Conservation (phyloP, 2,797 vertebrate species). For the Synaphobranchus kaupii region DNA sequence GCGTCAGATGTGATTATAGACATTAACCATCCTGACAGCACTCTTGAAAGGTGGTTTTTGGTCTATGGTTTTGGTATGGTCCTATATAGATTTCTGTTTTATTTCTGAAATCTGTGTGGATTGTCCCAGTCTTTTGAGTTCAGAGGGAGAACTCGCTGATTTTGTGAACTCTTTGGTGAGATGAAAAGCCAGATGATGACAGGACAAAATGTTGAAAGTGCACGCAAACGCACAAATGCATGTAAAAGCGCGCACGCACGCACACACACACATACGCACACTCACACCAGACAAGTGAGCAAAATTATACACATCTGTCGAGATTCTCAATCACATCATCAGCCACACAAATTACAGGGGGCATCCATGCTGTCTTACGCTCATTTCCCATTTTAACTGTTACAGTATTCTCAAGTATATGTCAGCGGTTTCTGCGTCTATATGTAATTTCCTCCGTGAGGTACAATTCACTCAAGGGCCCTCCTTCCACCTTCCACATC, state of each 20-base stretch:
- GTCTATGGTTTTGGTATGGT: not conserved
- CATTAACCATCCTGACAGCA: not conserved
- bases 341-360: slow-evolving; percentile 67
- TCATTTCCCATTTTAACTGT: slow-evolving; percentile 53
- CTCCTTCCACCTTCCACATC: slow-evolving; percentile 29
- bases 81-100: not conserved
- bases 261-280: not conserved
- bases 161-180: not conserved
- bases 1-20: slow-evolving; percentile 7
- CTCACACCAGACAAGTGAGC: slow-evolving; percentile 9
- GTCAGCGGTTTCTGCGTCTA: slow-evolving; percentile 50
- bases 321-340: slow-evolving; percentile 63
- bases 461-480: slow-evolving; percentile 11
- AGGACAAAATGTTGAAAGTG: not conserved
- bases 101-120: not conserved
- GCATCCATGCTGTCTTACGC: not conserved
- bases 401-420: slow-evolving; percentile 54
- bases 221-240: not conserved
- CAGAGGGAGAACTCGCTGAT: not conserved
- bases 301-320: slow-evolving; percentile 21
- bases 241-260: not conserved
- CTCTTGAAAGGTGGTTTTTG: not conserved
- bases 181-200: not conserved
- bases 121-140: not conserved
- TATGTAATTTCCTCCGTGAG: slow-evolving; percentile 52